Conservation (phyloP, 2,888 invertebrate species). For the Branchellion lobata region DNA sequence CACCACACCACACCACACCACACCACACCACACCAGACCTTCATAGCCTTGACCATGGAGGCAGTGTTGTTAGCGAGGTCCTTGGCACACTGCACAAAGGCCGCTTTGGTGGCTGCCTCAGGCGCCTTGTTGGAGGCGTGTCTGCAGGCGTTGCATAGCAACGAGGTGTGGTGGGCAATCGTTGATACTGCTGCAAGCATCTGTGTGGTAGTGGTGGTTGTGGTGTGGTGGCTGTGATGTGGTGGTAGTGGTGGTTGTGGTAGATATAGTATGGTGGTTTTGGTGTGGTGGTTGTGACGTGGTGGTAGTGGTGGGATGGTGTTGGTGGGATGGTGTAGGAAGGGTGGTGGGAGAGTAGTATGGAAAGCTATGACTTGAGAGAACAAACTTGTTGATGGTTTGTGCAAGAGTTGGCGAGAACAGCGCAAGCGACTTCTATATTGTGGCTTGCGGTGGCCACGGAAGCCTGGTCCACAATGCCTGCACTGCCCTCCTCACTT, state of each 20-base stretch:
- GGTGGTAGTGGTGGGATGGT: no score
- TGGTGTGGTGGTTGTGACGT: no score
- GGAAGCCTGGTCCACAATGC: conserved; percentile 61
- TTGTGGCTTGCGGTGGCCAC: conserved; percentile 77
- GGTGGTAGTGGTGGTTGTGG: no score
- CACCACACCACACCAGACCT: conserved; percentile 64
- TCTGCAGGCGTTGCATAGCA: conserved; percentile 90
- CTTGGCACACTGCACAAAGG: conserved; percentile 95
- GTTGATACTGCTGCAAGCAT: conserved; percentile 86
- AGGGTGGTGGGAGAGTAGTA: no score
- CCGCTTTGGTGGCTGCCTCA: conserved; percentile 87
- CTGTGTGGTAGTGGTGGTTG: conserved; percentile 59
- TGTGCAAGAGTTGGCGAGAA: conserved; percentile 59
- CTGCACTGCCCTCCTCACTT: conserved; percentile 78
- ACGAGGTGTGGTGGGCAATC: conserved; percentile 92
- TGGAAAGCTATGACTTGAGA: no score
- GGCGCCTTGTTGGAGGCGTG: conserved; percentile 85
- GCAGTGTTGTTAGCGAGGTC: conserved; percentile 96
- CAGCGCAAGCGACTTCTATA: conserved; percentile 81
- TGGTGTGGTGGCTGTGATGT: no score
- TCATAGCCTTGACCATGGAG: conserved; percentile 88
- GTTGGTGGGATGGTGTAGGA: no score
- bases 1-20: conserved; percentile 13
- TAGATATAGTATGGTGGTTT: no score
- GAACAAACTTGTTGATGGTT: conserved; percentile 59